Evolutionary conservation across 2,797 vertebrate genomes (phyloP).

Genomic region (Chanos chanos): DNA sequence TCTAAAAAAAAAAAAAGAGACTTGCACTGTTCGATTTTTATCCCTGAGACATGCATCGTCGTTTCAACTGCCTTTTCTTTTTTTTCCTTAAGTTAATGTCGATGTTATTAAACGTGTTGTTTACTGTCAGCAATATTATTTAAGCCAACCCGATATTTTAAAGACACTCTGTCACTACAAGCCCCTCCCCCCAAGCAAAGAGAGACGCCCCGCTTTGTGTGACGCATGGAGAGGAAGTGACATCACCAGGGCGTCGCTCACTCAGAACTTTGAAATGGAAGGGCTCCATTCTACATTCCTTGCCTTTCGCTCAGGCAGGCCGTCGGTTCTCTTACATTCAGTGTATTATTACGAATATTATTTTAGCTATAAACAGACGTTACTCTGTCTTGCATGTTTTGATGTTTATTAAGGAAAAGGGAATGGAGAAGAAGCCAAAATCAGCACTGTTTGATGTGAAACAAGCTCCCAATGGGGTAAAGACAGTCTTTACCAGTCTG

Average conservation of each 20-base stretch:
- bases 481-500: not conserved
- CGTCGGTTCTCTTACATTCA: slow-evolving; percentile 24
- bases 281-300: slow-evolving; percentile 40
- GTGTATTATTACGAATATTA: slow-evolving; percentile 25
- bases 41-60: slow-evolving; percentile 36
- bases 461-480: not conserved
- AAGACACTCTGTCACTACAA: slow-evolving; percentile 51
- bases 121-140: slow-evolving; percentile 54
- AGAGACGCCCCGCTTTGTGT: slow-evolving; percentile 13
- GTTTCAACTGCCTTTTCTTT: too few species aligned
- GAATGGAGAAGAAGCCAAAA: slow-evolving; percentile 61
- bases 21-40: slow-evolving; percentile 26
- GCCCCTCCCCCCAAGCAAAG: slow-evolving; percentile 13
- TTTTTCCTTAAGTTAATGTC: slow-evolving; percentile 44
- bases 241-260: slow-evolving; percentile 5
- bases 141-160: slow-evolving; percentile 49
- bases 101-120: slow-evolving; percentile 1
- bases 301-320: slow-evolving; percentile 17
- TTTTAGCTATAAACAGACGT: slow-evolving; percentile 11
- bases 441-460: slow-evolving; percentile 29
- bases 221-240: slow-evolving; percentile 19
- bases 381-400: slow-evolving; percentile 46
- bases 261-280: not conserved
- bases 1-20: slow-evolving; percentile 54
- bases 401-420: slow-evolving; percentile 57